Base-by-base conservation (phyloP, 2,797 vertebrate genomes). In the Malacoctenus gilli region DNA sequence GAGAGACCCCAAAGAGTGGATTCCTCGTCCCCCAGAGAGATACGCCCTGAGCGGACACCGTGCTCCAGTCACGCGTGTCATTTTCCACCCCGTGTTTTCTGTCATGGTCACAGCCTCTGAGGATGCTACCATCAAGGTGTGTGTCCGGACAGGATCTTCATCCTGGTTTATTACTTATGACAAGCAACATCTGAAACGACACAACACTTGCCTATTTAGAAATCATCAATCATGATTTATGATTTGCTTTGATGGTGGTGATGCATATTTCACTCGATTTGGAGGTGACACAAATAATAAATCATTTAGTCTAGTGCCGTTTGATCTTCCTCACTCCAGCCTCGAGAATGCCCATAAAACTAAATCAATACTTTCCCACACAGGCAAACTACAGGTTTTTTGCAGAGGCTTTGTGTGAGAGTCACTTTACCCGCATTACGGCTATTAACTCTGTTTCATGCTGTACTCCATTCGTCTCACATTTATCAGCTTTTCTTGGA, bases 91-190 rank as follows among this genome's bases (percentile, higher is more conserved):
- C 0, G 95, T 99, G 67, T 99, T 98, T 92, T 97, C 95, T 81
- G 94, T 99, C 89, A 98, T 99, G 96, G 97, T 99, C 81, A 98
- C 97, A 59, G 94, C 97, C 84, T 99, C 97, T 42, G 97, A 99
- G 87, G 97, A 99, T 76, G 97, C 97, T 63, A 99, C 97, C 82
- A 98, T 99, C 82, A 99, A 99, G 95, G 97, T 98, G 36, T 54
- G 79, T 79, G 21, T 25, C 2, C 34, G n/a, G 30, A 43, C 8
- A 16, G 2, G 0, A 0, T 55, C 16, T 36, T 34, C 20, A n/a
- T 30, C 4, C 8, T 28, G 25, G 25, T 28, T 28, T 28, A 28
- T 6, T 28, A 9, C 5, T 9, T 28, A 28, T 9, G 9, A 4
- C 25, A 28, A 28, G 9, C 25, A 28, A n/a, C 9, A 6, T 28